These are phyloP conservation scores for Carassius auratus DNA, from an alignment of 2,113 vertebrate genomes.

Conservation along the genomic window DNA sequence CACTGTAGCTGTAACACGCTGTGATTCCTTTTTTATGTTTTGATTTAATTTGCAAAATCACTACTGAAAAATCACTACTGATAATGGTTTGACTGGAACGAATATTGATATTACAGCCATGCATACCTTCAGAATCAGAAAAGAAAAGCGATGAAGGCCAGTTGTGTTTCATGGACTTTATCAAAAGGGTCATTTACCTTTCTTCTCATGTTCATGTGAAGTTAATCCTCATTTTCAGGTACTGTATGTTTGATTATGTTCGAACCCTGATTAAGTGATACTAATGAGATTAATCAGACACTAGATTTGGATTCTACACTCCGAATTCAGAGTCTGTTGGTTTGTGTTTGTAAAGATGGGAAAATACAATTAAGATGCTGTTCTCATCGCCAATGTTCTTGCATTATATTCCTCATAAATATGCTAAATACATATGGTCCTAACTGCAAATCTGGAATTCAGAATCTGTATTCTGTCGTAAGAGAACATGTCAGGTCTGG, in stretches of 20 bases:
- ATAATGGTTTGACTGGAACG: slow-evolving; percentile 10
- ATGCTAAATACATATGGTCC: background rate
- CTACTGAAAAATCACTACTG: slow-evolving; percentile 43
- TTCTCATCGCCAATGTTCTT: background rate
- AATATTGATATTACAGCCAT: background rate
- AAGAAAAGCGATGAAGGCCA: slow-evolving; percentile 22
- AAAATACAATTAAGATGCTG: background rate
- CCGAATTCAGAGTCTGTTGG: background rate
- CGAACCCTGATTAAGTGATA: slow-evolving; percentile 10
- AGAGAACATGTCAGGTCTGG: slow-evolving; percentile 9
- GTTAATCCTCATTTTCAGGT: slow-evolving; percentile 2
- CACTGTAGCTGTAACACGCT: slow-evolving; percentile 64
- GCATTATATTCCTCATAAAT: background rate
- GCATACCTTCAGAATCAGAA: background rate
- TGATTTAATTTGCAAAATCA: slow-evolving; percentile 58
- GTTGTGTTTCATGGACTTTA: slow-evolving; percentile 4
- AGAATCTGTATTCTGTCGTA: background rate
- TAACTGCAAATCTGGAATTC: background rate
- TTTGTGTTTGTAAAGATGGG: background rate
- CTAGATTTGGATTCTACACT: slow-evolving; percentile 27
- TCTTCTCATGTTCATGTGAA: slow-evolving; percentile 4
- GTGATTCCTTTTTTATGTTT: slow-evolving; percentile 58
- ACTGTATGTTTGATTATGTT: slow-evolving; percentile 25
- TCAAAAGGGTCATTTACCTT: slow-evolving; percentile 18
- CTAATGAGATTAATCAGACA: slow-evolving; percentile 21